Conservation (phyloP, 1,140 invertebrate genomes). For the Fopius arisanus region DNA sequence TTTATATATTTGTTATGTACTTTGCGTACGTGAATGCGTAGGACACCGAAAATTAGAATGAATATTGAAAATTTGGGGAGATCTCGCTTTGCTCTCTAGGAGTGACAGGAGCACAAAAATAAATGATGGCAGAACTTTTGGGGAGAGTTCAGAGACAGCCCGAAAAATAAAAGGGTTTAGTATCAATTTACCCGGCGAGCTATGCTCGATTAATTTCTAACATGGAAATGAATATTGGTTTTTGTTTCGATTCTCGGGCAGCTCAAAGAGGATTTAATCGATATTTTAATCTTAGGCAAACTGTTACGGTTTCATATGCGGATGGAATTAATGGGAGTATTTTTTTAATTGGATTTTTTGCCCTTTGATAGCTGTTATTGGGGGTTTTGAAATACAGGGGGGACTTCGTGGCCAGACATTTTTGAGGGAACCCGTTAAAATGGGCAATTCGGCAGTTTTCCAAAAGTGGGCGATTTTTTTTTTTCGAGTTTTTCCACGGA, state of each 20-base stretch:
- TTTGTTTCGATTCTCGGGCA: neutral
- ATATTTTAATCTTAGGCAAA: constrained; percentile 13
- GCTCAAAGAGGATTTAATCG: neutral
- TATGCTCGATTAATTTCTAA: neutral
- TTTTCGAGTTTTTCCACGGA: too few species aligned
- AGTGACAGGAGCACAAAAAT: too few species aligned
- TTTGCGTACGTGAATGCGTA: neutral
- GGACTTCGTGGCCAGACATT: neutral
- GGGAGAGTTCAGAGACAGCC: constrained; percentile 13
- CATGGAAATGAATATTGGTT: constrained; percentile 2
- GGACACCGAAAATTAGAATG: too few species aligned
- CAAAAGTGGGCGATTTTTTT: too few species aligned
- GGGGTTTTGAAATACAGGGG: neutral
- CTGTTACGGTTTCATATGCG: neutral
- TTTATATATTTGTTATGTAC: neutral
- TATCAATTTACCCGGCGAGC: constrained; percentile 14
- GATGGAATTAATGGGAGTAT: neutral
- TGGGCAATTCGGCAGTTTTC: too few species aligned
- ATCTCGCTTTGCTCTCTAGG: too few species aligned
- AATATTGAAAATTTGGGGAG: too few species aligned
- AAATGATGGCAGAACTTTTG: too few species aligned
- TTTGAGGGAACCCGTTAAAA: too few species aligned
- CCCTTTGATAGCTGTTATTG: neutral
- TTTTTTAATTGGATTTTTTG: neutral
- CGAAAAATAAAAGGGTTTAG: constrained; percentile 20